These are phyloP conservation scores for Botrylloides violaceus DNA, from an alignment of 23 tunicate genomes.

Conservation along the genomic window DNA sequence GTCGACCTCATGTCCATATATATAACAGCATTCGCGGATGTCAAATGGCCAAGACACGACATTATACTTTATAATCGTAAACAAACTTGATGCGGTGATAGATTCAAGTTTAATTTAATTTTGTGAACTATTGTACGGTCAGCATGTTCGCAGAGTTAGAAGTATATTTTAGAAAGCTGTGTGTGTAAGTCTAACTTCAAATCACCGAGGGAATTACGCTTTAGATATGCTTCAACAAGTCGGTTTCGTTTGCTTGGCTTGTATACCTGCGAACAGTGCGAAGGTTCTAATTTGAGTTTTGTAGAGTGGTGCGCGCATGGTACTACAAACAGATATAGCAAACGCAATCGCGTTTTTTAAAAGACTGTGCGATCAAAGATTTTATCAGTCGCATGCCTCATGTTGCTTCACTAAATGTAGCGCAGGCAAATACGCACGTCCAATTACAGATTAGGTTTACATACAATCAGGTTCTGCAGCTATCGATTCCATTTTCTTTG, in stretches of 20 bases:
- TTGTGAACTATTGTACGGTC: background rate
- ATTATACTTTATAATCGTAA: background rate
- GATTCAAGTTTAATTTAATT: background rate
- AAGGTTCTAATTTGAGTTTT: background rate
- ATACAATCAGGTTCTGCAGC: background rate
- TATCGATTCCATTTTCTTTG: background rate
- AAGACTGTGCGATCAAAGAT: background rate
- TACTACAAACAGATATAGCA: background rate
- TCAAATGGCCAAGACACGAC: background rate
- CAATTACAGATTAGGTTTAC: too few relatives aligned
- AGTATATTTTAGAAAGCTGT: background rate
- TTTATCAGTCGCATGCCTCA: background rate
- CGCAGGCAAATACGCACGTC: too few relatives aligned
- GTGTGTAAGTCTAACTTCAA: background rate
- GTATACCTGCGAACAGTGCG: background rate
- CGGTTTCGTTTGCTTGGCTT: background rate
- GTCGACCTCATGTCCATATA: too few relatives aligned
- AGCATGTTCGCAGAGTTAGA: constrained; percentile 1
- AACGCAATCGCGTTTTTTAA: background rate
- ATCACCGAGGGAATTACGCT: background rate
- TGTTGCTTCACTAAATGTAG: too few relatives aligned
- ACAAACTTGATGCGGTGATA: background rate
- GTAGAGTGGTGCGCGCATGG: background rate
- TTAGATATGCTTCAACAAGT: background rate
- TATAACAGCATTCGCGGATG: background rate